Conservation (phyloP, 2,888 invertebrate species). For the Ferdinandea cuprea region DNA sequence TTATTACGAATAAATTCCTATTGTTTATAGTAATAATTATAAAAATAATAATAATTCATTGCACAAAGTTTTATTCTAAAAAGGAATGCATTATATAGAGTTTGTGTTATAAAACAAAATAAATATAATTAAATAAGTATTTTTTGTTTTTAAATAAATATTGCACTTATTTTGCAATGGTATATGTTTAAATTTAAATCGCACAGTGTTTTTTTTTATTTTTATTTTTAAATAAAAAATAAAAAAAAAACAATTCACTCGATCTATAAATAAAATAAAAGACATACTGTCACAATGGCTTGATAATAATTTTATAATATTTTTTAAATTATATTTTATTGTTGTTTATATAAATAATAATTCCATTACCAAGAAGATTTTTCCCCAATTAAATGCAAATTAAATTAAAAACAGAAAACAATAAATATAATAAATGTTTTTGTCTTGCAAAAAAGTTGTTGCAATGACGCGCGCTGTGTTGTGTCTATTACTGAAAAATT, state of each 20-base stretch:
- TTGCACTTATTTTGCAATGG: slow-evolving; percentile 68
- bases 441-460: slow-evolving; percentile 69
- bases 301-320: slow-evolving; percentile 27
- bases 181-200: slow-evolving; percentile 31
- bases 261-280: slow-evolving; percentile 26
- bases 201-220: slow-evolving; percentile 51
- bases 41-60: slow-evolving; percentile 26
- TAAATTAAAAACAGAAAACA: slow-evolving; percentile 16
- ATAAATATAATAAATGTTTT: slow-evolving; percentile 29
- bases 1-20: slow-evolving; percentile 21
- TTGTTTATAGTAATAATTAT: slow-evolving; percentile 25
- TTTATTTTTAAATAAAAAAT: too few relatives aligned
- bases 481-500: slow-evolving; percentile 10
- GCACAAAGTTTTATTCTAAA: slow-evolving; percentile 15
- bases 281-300: slow-evolving; percentile 71
- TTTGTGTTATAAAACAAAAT: slow-evolving; percentile 18
- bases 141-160: slow-evolving; percentile 45
- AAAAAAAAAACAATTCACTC: background rate
- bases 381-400: slow-evolving; percentile 43
- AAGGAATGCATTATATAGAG: slow-evolving; percentile 29
- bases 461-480: slow-evolving; percentile 17
- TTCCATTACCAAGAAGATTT: slow-evolving; percentile 50
- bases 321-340: background rate
- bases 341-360: slow-evolving; percentile 1
- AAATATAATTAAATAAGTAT: slow-evolving; percentile 6